Base-by-base conservation (phyloP, 2,113 vertebrate species). In the Carettochelys insculpta region DNA sequence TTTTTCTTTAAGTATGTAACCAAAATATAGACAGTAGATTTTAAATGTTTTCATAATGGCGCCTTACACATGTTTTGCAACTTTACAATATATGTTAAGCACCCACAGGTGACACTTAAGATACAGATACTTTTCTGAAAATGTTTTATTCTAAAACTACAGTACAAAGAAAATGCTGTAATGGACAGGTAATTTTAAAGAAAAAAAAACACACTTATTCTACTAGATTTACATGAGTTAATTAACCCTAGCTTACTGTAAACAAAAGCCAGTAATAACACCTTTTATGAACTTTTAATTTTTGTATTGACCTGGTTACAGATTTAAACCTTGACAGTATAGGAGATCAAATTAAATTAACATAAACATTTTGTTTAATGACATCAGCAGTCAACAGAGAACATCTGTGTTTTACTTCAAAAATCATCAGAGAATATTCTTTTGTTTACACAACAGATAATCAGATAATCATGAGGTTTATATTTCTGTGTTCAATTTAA, bases 401-500 rank as follows among this genome's bases (percentile, higher is more conserved):
- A 95, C 94, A 96, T 95, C 92, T 97, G 97, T 97, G 92, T 92
- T 97, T 96, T 92, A 96, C 90, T 97, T 97, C 91, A 93, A 88
- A 94, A 97, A 83, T 85, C 92, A 97, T 96, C 95, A 97, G 92
- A 98, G 95, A 97, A 96, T 96, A 97, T 95, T 97, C 96, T 97
- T 98, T 95, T 97, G 97, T 97, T 98, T 98, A 96, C 94, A 90
- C 94, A 96, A 96, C 88, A 97, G 97, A 98, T 98, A 98, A 97
- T 97, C 94, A 85, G 11, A n/a, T n/a, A n/a, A n/a, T n/a, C n/a
- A n/a, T 90, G 88, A 95, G 94, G 94, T 97, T 98, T 97, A 93
- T 97, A 98, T 98, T 98, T 98, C 98, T 98, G 98, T 94, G 82
- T 98, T 98, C 96, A 98, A 98, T 98, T 98, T 98, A 96, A 96